phyloP scores from a whole-genome alignment of 2,797 vertebrate genomes.

The Petrocephalus sullivani region DNA sequence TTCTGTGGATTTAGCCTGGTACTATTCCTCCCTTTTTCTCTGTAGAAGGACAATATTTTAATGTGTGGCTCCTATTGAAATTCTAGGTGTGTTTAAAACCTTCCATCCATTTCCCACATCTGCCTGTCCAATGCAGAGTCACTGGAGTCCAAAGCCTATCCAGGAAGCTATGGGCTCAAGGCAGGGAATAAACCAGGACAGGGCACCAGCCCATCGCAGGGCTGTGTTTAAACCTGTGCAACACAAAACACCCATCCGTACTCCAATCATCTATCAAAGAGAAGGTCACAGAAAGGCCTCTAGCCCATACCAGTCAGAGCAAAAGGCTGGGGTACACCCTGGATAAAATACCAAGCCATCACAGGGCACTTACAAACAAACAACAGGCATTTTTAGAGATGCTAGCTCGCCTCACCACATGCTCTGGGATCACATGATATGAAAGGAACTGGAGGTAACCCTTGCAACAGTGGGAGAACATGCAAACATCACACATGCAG shows the following conservation, averaged over 20 bases:
- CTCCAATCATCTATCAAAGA: background rate
- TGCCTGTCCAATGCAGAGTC: background rate
- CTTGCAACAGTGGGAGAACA: background rate
- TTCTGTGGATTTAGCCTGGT: constrained; percentile 55
- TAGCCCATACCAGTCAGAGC: background rate
- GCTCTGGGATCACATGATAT: background rate
- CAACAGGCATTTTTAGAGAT: background rate
- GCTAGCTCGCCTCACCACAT: background rate
- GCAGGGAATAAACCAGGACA: background rate
- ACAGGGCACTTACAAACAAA: background rate
- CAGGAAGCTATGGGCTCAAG: background rate
- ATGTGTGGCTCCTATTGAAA: constrained; percentile 44
- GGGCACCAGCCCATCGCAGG: background rate
- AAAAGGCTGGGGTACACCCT: background rate
- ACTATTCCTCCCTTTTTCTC: constrained; percentile 61
- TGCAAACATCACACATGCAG: background rate
- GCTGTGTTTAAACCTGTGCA: background rate
- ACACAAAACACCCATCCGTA: background rate
- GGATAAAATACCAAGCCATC: background rate
- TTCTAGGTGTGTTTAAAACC: constrained; percentile 49
- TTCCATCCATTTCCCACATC: constrained; percentile 4
- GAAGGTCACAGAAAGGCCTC: background rate
- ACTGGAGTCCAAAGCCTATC: background rate
- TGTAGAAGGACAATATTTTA: constrained; percentile 51
- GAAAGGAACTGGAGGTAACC: background rate